Evolutionary conservation across 2,113 vertebrate genomes (phyloP), one percentile per base, ranked within the genome.

Genomic region (Percopsis transmontana): DNA sequence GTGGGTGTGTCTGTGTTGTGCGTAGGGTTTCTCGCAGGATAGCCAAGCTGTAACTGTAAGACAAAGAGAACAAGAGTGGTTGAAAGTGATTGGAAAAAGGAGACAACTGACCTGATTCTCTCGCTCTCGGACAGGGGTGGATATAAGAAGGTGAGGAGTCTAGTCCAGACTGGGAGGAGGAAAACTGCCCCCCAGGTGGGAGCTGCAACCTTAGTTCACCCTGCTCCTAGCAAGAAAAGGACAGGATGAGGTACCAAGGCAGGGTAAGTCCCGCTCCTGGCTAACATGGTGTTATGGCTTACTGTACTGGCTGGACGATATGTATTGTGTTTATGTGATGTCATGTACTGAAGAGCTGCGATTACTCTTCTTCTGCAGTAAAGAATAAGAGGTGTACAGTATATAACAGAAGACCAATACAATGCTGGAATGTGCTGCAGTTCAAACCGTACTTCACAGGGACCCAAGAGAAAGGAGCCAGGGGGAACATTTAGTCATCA

Each of bases 181-280:
- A 84, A 78, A 62, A 24, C 50, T 68, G 64, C 23, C 50, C 64
- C 27, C 51, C 23, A 70, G 42, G 68, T 66, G 76, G 70, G 50
- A 40, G 76, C 80, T 62, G 68, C 57, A 4, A 11, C 18, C 33
- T 66, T 66, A 70, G 61, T 70, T 72, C 57, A 57, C 50, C 41
- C 51, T 58, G 68, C 62, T 62, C 62, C 55, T 55, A 82, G 53
- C 66, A 64, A 73, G 58, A 79, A 74, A 39, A 74, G 59, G 65
- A 76, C 81, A 88, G 78, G 80, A 91, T 91, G 89, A 91, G 88
- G 76, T 90, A 91, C 76, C 88, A 85, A 72, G 85, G 74, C 76
- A 87, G 83, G 89, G 89, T 91, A 91, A 90, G 89, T 62, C 8
- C 27, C 8, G 27, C 27, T 66, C 69, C 62, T 19, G 40, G 40